phyloP scores from a whole-genome alignment of 2,888 invertebrate genomes.

The Latrodectus elegans region DNA sequence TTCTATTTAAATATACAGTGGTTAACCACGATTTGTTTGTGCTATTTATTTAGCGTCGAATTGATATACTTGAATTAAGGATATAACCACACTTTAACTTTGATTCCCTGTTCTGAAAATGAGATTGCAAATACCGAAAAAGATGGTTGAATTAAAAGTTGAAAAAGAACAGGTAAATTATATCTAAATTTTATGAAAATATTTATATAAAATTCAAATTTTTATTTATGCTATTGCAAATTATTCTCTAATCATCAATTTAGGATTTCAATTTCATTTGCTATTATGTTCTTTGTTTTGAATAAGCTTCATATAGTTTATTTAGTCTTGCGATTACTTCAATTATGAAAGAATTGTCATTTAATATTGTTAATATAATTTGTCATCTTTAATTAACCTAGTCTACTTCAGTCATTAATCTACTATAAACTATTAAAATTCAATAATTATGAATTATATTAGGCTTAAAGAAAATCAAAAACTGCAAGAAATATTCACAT shows the following conservation, averaged over 20 bases:
- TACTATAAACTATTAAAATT: too few relatives aligned
- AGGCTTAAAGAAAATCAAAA: too few relatives aligned
- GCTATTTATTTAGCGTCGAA: too few relatives aligned
- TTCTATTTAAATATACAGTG: too few relatives aligned
- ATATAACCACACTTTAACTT: not conserved
- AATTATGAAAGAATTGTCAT: not conserved
- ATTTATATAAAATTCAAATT: not conserved
- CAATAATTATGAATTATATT: too few relatives aligned
- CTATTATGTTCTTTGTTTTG: not conserved
- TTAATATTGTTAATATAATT: too few relatives aligned
- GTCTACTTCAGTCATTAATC: too few relatives aligned
- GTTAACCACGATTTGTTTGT: too few relatives aligned
- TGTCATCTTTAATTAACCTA: too few relatives aligned
- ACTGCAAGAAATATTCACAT: too few relatives aligned
- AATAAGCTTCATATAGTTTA: not conserved
- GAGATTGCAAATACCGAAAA: constrained; percentile 48
- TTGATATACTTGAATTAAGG: too few relatives aligned
- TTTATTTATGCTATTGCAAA: not conserved
- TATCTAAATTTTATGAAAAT: not conserved
- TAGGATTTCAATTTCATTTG: not conserved
- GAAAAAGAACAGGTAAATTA: constrained; percentile 58
- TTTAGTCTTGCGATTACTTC: not conserved
- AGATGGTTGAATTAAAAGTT: constrained; percentile 62
- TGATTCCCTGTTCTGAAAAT: not conserved
- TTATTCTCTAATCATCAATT: not conserved